Evolutionary conservation across 2,888 invertebrate genomes (phyloP).

Genomic region (Netelia inedita): DNA sequence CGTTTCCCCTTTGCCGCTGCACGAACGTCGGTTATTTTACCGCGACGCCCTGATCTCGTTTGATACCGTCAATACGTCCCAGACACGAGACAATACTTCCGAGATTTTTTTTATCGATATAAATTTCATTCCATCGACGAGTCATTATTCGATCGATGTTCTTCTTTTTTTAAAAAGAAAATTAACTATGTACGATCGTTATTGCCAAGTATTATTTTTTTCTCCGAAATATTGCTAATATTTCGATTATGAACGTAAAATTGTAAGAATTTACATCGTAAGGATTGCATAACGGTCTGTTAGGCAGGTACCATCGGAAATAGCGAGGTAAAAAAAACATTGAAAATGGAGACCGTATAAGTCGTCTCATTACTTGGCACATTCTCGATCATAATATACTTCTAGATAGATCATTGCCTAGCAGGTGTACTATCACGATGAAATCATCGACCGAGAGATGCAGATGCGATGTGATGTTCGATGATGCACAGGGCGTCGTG

Average conservation of each 20-base stretch:
- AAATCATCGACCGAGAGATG: slow-evolving; percentile 58
- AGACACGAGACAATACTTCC: background rate
- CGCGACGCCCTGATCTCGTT: slow-evolving; percentile 65
- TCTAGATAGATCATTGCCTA: background rate
- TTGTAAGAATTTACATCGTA: no score
- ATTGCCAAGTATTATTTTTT: no score
- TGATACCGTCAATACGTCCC: slow-evolving; percentile 41
- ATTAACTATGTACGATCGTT: background rate
- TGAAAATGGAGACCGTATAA: no score
- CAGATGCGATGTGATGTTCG: slow-evolving; percentile 15
- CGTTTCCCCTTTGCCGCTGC: background rate
- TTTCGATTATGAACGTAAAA: no score
- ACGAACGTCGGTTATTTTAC: slow-evolving; percentile 61
- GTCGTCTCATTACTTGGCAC: background rate
- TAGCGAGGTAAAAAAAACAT: no score
- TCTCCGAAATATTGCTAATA: no score
- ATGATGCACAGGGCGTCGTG: slow-evolving; percentile 51
- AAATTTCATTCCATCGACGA: background rate
- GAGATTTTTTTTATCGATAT: background rate
- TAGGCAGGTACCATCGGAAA: no score
- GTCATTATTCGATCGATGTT: background rate
- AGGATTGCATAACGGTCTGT: no score
- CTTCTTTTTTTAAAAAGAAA: background rate
- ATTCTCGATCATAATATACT: slow-evolving; percentile 8
- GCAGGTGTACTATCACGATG: slow-evolving; percentile 60